Percentiles rank a stretch among this genome's conserved stretches.
phyloP scores from a whole-genome alignment of 2,888 invertebrate species.

The Amiota mariae region DNA sequence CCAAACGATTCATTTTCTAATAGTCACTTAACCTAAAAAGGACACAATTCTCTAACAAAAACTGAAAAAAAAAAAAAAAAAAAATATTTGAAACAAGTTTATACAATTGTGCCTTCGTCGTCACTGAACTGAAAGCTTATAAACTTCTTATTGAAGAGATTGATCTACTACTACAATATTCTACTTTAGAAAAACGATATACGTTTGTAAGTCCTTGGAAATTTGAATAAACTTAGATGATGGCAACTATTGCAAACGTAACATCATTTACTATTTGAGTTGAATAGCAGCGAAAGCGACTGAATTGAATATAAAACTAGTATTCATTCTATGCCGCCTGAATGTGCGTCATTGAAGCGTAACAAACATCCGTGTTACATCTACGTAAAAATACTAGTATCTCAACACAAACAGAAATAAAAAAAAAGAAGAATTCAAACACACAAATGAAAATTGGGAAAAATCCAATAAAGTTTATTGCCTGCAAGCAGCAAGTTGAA shows the following conservation, averaged over 20 bases:
- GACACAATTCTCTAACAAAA: not conserved
- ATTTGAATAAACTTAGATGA: constrained; percentile 1
- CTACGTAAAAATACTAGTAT: not conserved
- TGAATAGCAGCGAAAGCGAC: too few species aligned
- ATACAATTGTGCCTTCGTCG: not conserved
- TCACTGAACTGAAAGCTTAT: not conserved
- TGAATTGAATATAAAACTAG: too few species aligned
- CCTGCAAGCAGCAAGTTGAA: constrained; percentile 44
- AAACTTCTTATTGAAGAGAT: not conserved
- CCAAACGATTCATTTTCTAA: too few species aligned
- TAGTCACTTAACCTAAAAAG: not conserved
- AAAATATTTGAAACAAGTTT: not conserved
- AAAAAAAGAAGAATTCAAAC: constrained; percentile 28
- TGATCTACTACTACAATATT: not conserved
- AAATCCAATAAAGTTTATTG: constrained; percentile 55
- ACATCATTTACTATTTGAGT: too few species aligned
- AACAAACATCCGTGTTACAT: not conserved
- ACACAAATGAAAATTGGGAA: constrained; percentile 13
- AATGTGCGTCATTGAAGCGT: constrained; percentile 15
- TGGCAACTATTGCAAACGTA: constrained; percentile 3
- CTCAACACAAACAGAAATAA: constrained; percentile 31
- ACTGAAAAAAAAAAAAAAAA: not conserved
- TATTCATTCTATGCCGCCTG: not conserved
- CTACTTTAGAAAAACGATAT: not conserved
- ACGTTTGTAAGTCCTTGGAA: not conserved